Evolutionary conservation across 1,140 invertebrate species (phyloP).

Genomic region (Anastrepha obliqua): DNA sequence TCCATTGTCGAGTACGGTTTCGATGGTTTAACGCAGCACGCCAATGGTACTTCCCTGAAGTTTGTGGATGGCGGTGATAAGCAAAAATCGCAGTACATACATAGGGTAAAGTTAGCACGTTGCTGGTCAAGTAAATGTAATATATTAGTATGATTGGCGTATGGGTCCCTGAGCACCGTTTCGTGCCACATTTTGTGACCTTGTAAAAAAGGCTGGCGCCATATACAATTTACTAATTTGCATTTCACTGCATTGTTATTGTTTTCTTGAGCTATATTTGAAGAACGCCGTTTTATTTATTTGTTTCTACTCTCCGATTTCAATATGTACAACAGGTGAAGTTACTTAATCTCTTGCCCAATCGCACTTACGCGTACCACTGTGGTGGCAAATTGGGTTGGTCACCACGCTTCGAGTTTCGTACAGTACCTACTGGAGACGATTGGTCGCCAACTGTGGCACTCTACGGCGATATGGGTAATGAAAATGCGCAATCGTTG

Average conservation of each 20-base stretch:
- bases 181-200: not conserved
- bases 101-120: constrained; percentile 77
- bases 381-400: constrained; percentile 88
- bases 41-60: constrained; percentile 78
- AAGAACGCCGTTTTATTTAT: not conserved
- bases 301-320: not conserved
- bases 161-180: not conserved
- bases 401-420: constrained; percentile 87
- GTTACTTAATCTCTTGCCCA: constrained; percentile 78
- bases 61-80: constrained; percentile 88
- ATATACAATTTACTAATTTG: not conserved
- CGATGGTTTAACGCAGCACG: constrained; percentile 76
- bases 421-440: constrained; percentile 78
- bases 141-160: not conserved
- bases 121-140: not conserved
- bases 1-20: constrained; percentile 87
- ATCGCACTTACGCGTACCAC: constrained; percentile 85
- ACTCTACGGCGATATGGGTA: constrained; percentile 94
- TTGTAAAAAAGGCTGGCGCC: not conserved
- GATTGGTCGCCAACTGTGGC: constrained; percentile 88
- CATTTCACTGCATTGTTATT: constrained; percentile 37
- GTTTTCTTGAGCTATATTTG: constrained; percentile 39
- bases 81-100: constrained; percentile 86
- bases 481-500: constrained; percentile 90
- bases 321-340: constrained; percentile 73